Evolutionary conservation across 2,113 vertebrate species (phyloP), one percentile per base, ranked within the genome.

Genomic region (Archocentrus centrarchus): DNA sequence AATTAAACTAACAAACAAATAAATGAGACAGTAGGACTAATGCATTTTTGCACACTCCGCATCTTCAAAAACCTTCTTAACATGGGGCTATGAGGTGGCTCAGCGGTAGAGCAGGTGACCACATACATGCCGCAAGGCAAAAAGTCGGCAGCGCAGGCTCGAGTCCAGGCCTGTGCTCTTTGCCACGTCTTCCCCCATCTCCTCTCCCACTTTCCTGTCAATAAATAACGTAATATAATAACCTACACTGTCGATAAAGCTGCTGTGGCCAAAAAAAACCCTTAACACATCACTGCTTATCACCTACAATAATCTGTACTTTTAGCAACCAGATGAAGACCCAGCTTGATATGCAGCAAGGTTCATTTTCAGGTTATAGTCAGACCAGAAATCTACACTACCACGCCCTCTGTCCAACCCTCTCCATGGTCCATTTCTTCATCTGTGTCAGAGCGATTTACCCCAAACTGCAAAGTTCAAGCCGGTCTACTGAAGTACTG

Each of bases 381-480:
- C 55, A 22, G 35, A 57, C 59, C 4, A 55, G 3, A 63, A 20
- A 63, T 73, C 73, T 58, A 44, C 30, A 79, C 53, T 15, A 11
- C 37, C 22, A 3, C 70, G 55, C 17, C 53, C 78, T 66, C 27
- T 37, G 10, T 60, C 53, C 3, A 47, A 63, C 76, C 55, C 50
- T 77, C 58, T 55, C 37, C 50, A 32, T 11, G 20, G 50, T 76
- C 77, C 27, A 22, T 79, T 64, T 83, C 75, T 86, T 81, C 41
- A 79, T 75, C 59, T 2, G 7, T 50, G 75, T 79, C 66, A 82
- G 60, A 14, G 61, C 76, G 79, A 86, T 79, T 80, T 82, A 78
- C 59, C 58, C 59, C 44, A 76, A 80, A 70, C 62, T 68, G 60
- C 68, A 68, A 77, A 81, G 22, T 41, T 84, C 55, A 81, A 32